phyloP scores from a whole-genome alignment of 2,797 vertebrate genomes.

The Coendou prehensilis region DNA sequence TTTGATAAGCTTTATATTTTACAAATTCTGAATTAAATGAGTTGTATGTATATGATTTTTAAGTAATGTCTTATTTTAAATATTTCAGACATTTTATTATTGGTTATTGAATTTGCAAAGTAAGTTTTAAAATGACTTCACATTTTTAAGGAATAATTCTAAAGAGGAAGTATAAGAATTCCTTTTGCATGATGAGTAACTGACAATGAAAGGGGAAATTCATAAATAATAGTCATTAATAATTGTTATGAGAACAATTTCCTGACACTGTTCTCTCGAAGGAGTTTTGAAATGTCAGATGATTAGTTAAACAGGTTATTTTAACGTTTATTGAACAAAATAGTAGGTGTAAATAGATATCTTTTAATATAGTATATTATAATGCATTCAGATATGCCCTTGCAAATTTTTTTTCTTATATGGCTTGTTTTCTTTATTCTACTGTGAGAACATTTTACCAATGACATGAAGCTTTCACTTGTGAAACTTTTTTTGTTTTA shows the following conservation, averaged over 20 bases:
- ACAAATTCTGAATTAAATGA: not conserved
- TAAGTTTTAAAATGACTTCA: not conserved
- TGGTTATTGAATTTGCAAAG: slow-evolving; percentile 2
- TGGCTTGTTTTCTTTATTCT: slow-evolving; percentile 35
- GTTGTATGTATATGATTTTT: not conserved
- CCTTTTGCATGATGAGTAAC: slow-evolving; percentile 24
- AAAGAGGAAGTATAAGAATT: not conserved
- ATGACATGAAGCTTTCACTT: not conserved
- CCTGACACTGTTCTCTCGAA: not conserved
- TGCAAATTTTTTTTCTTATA: not conserved
- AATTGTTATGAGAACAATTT: not conserved
- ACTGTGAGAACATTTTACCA: not conserved
- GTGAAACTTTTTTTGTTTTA: slow-evolving; percentile 69
- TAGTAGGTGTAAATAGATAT: not conserved
- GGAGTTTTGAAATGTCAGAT: not conserved
- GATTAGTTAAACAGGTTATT: not conserved
- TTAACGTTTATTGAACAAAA: not conserved
- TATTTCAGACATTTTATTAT: not conserved
- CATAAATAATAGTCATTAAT: not conserved
- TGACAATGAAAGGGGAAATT: not conserved
- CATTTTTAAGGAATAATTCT: slow-evolving; percentile 21
- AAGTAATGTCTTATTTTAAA: slow-evolving; percentile 29
- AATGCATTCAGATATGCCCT: not conserved
- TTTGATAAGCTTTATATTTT: slow-evolving; percentile 1
- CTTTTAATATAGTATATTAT: not conserved